Evolutionary conservation across 1,140 invertebrate species (phyloP).

Genomic region (Homalodisca vitripennis): DNA sequence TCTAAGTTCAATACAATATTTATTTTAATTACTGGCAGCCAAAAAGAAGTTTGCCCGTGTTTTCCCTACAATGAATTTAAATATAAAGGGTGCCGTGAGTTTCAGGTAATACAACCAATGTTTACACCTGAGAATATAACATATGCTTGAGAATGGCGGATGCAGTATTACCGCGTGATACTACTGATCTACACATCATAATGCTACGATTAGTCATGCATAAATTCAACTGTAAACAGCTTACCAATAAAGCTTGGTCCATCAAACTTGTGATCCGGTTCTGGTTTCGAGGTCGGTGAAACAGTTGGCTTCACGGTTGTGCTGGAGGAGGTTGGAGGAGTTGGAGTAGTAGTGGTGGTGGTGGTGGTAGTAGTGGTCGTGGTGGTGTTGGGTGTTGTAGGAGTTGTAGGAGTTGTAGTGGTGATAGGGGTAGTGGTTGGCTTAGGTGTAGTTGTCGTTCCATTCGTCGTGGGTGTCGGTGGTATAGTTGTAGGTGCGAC

Average conservation of each 20-base stretch:
- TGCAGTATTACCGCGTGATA: background rate
- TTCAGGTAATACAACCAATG: background rate
- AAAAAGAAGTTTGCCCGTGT: background rate
- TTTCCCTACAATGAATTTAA: background rate
- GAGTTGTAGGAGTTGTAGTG: background rate
- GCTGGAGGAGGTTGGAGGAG: conserved; percentile 22
- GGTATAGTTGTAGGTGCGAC: background rate
- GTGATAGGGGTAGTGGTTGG: background rate
- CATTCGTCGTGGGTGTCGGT: background rate
- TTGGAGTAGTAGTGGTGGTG: background rate
- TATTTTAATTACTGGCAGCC: no score
- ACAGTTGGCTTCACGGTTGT: conserved; percentile 18
- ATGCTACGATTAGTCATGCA: background rate
- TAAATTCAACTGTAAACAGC: background rate
- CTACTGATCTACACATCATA: background rate
- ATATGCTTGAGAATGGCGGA: background rate
- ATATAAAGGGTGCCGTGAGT: background rate
- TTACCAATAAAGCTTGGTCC: conserved; percentile 63
- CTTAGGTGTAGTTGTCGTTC: background rate
- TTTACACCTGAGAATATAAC: background rate
- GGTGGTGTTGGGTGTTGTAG: background rate
- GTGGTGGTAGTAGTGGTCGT: background rate
- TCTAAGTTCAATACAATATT: no score
- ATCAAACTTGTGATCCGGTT: conserved; percentile 55
- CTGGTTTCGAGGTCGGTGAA: conserved; percentile 31